Percentiles rank a stretch among this genome's conserved stretches.
Evolutionary conservation across 1,140 invertebrate genomes (phyloP).

Genomic region (Holotrichia oblita): DNA sequence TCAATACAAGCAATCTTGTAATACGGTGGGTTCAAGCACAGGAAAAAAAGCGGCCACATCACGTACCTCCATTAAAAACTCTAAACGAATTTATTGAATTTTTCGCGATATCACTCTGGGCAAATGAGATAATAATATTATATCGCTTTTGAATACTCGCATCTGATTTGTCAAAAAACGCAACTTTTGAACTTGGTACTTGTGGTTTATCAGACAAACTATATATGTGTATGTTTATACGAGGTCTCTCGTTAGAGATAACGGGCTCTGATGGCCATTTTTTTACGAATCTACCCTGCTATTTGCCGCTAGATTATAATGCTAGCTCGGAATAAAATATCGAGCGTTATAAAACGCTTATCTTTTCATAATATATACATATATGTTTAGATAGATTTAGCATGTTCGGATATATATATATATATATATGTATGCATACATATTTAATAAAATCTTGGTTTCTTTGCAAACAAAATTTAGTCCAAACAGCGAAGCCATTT

Average conservation of each 20-base stretch:
- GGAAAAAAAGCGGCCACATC: too few species aligned
- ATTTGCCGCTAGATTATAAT: background rate
- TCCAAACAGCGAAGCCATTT: too few species aligned
- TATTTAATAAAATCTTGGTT: too few species aligned
- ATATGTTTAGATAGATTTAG: too few species aligned
- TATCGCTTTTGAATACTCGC: background rate
- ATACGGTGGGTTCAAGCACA: too few species aligned
- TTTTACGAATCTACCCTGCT: constrained; percentile 6
- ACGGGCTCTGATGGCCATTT: background rate
- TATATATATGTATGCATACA: background rate
- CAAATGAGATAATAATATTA: background rate
- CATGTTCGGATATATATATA: too few species aligned
- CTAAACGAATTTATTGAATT: background rate
- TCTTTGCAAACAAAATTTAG: too few species aligned
- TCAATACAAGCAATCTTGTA: too few species aligned
- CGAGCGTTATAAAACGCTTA: background rate
- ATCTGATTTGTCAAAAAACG: constrained; percentile 30
- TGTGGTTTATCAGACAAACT: background rate
- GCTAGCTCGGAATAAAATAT: background rate
- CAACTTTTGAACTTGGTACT: constrained; percentile 28
- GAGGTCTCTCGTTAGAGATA: background rate
- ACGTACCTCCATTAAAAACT: background rate
- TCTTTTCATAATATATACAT: background rate
- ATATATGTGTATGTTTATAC: too few species aligned
- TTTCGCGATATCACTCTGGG: background rate